These are phyloP conservation scores for Agrypnia vestita DNA, from an alignment of 1,140 invertebrate species.

Conservation along the genomic window DNA sequence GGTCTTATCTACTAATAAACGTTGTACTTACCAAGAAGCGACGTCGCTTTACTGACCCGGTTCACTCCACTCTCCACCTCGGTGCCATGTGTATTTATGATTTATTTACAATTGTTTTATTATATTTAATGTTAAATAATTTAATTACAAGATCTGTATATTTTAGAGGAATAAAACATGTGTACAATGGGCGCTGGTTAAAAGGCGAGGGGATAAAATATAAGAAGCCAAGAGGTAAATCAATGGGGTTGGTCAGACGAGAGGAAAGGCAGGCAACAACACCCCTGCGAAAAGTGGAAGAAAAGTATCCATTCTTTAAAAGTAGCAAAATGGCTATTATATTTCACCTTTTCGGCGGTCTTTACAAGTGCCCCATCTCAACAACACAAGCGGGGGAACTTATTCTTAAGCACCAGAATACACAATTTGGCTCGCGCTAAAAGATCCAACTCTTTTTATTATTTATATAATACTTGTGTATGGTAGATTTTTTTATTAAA, in stretches of 20 bases:
- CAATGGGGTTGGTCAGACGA: conserved; percentile 50
- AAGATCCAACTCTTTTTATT: not conserved
- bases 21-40: too few species aligned
- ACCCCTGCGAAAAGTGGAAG: conserved; percentile 31
- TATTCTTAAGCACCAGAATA: conserved; percentile 21
- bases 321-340: conserved; percentile 60
- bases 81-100: too few species aligned
- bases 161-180: too few species aligned
- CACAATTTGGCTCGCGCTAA: not conserved
- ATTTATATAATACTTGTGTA: not conserved
- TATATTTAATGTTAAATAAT: too few species aligned
- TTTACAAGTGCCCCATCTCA: conserved; percentile 51
- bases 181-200: not conserved
- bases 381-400: conserved; percentile 43
- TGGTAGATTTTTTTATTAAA: too few species aligned
- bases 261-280: conserved; percentile 50
- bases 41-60: too few species aligned
- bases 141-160: too few species aligned
- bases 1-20: too few species aligned
- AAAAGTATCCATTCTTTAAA: conserved; percentile 59
- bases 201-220: conserved; percentile 47
- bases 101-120: too few species aligned
- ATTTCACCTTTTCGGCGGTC: conserved; percentile 59
- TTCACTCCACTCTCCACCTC: too few species aligned
- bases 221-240: conserved; percentile 53